These are phyloP conservation scores for Notiomystis cincta DNA, from an alignment of 2,113 vertebrate genomes.

Conservation along the genomic window DNA sequence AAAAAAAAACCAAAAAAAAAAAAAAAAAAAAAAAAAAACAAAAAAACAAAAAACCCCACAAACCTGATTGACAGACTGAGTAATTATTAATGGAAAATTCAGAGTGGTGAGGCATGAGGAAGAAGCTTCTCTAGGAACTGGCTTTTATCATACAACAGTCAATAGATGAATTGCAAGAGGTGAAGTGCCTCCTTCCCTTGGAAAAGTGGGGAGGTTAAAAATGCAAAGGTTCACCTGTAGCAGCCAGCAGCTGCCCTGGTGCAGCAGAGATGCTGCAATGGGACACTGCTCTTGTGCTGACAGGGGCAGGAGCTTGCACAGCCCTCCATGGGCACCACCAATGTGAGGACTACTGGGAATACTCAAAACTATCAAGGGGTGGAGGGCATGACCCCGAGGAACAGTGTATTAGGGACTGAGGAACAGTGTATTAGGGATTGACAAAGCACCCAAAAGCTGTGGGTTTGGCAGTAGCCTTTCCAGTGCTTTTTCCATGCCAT, in stretches of 20 bases:
- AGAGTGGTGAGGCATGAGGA: not conserved
- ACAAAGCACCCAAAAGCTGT: not conserved
- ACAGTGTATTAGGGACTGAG: not conserved
- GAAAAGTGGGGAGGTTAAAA: not conserved
- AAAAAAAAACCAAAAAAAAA: no score
- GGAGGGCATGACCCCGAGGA: not conserved
- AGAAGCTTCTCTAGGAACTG: not conserved
- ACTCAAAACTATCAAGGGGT: not conserved
- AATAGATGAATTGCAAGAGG: not conserved
- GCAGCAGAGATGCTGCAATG: not conserved
- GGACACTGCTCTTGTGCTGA: not conserved
- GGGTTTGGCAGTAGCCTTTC: not conserved
- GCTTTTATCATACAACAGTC: not conserved
- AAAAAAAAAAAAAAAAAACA: no score
- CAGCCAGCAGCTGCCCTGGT: not conserved
- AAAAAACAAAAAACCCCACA: not conserved
- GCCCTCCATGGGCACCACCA: not conserved
- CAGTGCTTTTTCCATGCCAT: fast-evolving
- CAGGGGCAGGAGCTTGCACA: not conserved
- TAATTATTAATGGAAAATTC: not conserved
- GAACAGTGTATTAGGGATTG: fast-evolving
- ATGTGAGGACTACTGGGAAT: not conserved
- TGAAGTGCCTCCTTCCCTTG: not conserved
- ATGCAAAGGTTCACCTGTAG: not conserved
- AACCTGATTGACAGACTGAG: not conserved